A percentile compares a stretch with the other conserved stretches of the same genome.
Evolutionary conservation across 1,140 invertebrate species (phyloP).

Genomic region (Diachasmimorpha longicaudata): DNA sequence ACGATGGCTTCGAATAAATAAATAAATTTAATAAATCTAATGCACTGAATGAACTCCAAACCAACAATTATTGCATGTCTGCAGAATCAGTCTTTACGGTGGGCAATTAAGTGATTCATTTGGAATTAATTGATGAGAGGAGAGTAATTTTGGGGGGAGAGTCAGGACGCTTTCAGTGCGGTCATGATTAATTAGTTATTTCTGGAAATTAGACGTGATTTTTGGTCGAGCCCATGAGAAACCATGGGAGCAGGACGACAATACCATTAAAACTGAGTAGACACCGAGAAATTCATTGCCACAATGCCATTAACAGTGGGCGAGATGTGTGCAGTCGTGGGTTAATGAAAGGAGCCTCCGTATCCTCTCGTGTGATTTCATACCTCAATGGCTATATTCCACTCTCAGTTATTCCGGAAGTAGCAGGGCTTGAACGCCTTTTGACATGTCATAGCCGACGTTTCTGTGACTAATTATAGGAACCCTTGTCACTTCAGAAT

Average conservation of each 20-base stretch:
- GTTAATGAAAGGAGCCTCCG: slow-evolving; percentile 23
- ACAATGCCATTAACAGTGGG: slow-evolving; percentile 36
- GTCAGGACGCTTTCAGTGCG: too few relatives aligned
- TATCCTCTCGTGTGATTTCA: slow-evolving; percentile 12
- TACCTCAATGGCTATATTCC: not conserved
- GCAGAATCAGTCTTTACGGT: not conserved
- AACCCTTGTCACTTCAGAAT: too few relatives aligned
- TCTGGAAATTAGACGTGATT: not conserved
- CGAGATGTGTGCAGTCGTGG: not conserved
- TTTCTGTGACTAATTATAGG: too few relatives aligned
- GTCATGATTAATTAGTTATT: too few relatives aligned
- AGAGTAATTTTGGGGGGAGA: too few relatives aligned
- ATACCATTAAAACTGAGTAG: slow-evolving; percentile 34
- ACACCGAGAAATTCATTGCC: slow-evolving; percentile 36
- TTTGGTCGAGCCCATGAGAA: not conserved
- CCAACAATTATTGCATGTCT: not conserved
- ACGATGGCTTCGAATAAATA: too few relatives aligned
- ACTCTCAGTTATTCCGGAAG: not conserved
- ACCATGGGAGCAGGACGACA: slow-evolving; percentile 29
- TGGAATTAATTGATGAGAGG: not conserved
- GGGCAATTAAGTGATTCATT: not conserved
- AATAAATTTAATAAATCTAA: too few relatives aligned
- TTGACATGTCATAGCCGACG: too few relatives aligned
- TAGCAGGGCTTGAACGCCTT: not conserved
- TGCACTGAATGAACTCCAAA: not conserved